Percentiles rank a stretch among this genome's conserved stretches.
These are phyloP conservation scores for Eremobia ochroleuca DNA, from an alignment of 2,888 invertebrate species.

Conservation along the genomic window DNA sequence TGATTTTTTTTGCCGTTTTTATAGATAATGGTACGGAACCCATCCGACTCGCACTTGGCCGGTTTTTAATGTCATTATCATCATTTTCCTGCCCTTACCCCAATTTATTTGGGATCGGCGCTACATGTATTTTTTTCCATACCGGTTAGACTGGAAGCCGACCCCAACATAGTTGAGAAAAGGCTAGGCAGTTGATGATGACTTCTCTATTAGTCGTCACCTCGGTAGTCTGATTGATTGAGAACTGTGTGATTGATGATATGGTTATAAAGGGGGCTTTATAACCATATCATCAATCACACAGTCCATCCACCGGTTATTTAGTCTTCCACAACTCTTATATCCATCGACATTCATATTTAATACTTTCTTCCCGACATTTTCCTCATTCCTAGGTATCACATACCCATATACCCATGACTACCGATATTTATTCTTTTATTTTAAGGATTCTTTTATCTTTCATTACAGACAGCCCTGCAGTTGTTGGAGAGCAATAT, in stretches of 20 bases:
- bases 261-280: no score
- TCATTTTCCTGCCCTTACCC: neutral
- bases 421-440: neutral
- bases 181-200: no score
- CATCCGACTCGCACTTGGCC: no score
- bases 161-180: no score
- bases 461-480: slow-evolving; percentile 82
- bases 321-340: no score
- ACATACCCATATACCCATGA: neutral
- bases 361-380: neutral
- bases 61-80: neutral
- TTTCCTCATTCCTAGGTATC: neutral
- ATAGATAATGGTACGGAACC: no score
- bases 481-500: slow-evolving; percentile 90
- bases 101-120: neutral
- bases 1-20: no score
- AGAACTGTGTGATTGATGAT: no score
- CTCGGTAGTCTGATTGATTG: neutral
- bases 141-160: no score
- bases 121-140: neutral
- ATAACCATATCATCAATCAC: neutral
- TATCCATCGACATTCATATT: neutral
- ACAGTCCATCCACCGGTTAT: neutral
- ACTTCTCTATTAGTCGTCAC: neutral
- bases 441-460: slow-evolving; percentile 4